phyloP scores from a whole-genome alignment of 30 jellyfish, hydroid and myxozoan genomes.

The Chrysaora quinquecirrha region DNA sequence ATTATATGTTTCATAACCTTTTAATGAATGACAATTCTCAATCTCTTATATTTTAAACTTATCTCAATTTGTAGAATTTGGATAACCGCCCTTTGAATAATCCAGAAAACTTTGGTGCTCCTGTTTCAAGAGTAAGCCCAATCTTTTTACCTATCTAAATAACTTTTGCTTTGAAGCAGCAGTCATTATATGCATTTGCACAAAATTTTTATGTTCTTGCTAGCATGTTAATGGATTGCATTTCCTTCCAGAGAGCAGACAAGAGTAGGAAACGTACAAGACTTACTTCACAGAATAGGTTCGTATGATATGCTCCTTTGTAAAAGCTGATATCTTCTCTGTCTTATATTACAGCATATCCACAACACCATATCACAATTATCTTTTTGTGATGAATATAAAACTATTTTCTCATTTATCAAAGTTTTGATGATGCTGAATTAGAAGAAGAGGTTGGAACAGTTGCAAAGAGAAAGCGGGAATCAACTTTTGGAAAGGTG shows the following conservation, averaged over 20 bases:
- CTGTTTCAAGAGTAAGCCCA: conserved; percentile 76
- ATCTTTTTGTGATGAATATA: background rate
- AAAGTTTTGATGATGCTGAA: conserved; percentile 43
- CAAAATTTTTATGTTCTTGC: background rate
- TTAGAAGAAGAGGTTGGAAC: conserved; percentile 71
- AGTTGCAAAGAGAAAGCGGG: conserved; percentile 50
- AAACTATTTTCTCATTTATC: background rate
- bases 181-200: too few relatives aligned
- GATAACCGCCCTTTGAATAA: conserved; percentile 92
- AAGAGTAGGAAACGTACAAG: conserved; percentile 83
- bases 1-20: too few relatives aligned
- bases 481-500: conserved; percentile 83
- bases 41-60: too few relatives aligned
- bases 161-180: too few relatives aligned
- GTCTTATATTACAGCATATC: background rate
- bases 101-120: conserved; percentile 93
- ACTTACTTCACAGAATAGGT: conserved; percentile 74
- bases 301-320: background rate
- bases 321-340: too few relatives aligned
- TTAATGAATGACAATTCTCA: too few relatives aligned
- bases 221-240: too few relatives aligned
- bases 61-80: conserved; percentile 61
- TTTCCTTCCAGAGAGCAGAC: conserved; percentile 48
- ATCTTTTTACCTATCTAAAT: too few relatives aligned
- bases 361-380: background rate